Evolutionary conservation across 2,888 invertebrate genomes (phyloP).

Genomic region (Auanema sp.): DNA sequence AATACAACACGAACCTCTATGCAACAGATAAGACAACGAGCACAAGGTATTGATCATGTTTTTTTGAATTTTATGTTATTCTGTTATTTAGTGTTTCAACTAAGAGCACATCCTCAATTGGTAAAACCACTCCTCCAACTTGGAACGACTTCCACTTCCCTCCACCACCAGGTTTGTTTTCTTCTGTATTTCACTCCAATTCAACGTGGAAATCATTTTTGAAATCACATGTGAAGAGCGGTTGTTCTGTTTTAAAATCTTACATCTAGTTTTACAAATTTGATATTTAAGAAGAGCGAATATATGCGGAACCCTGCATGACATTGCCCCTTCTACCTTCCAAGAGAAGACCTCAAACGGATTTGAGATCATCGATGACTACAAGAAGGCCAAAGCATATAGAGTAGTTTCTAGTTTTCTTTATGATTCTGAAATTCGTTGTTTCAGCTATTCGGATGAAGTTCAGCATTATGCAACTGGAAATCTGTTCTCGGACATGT

Average conservation of each 20-base stretch:
- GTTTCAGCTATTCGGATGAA: too few species aligned
- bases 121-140: constrained; percentile 31
- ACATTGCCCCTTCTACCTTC: constrained; percentile 15
- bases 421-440: too few species aligned
- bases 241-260: not conserved
- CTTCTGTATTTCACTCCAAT: not conserved
- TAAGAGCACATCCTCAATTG: constrained; percentile 29
- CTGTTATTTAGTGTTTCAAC: constrained; percentile 29
- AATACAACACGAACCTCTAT: constrained; percentile 6
- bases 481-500: not conserved
- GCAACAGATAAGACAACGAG: constrained; percentile 23
- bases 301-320: constrained; percentile 30
- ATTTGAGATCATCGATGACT: not conserved
- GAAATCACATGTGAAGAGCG: not conserved
- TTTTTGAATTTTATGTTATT: constrained; percentile 8
- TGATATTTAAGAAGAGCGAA: constrained; percentile 18
- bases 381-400: too few species aligned
- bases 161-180: constrained; percentile 47
- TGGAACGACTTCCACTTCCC: constrained; percentile 56
- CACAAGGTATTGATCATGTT: constrained; percentile 11
- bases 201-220: not conserved
- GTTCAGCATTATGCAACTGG: too few species aligned
- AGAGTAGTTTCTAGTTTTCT: too few species aligned
- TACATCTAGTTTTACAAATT: not conserved
- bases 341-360: constrained; percentile 3